Base-by-base conservation (phyloP, 2,888 invertebrate genomes). In the Dorcus hopei region DNA sequence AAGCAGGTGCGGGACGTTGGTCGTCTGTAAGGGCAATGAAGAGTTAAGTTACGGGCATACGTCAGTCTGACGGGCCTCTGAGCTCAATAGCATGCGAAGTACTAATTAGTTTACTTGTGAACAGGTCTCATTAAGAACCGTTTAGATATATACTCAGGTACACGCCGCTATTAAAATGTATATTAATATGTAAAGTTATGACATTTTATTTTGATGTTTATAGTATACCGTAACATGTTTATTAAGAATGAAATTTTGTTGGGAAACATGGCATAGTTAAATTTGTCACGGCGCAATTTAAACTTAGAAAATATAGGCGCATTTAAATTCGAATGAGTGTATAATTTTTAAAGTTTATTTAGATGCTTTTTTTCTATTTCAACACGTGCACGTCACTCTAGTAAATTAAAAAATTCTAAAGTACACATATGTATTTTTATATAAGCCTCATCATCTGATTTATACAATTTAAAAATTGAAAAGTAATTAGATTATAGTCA, bases 211-310 rank as follows among this genome's bases (percentile, higher is more conserved):
- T 55, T 55, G 59, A 56, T 55, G 55, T 56, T 59, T 56, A 59
- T 52, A 51, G 59, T 51, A 48, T 47, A 49, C 55, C 48, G 52
- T 38, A 52, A 55, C 59, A 59, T 59, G 52, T 59, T 59, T 59
- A 59, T 59, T 59, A 49, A 59, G 52, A 43, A 55, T 55, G 55
- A 59, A 59, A 59, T 59, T 59, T 59, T 59, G 59, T 59, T 59
- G 59, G 59, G 55, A 59, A 59, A 59, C 59, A 59, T 42, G 55
- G 49, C 33, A 52, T 52, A 51, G 52, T 59, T 59, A 55, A 55
- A 55, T 59, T 59, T 59, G 59, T 59, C 59, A 55, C 48, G 59
- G 49, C 47, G 52, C 52, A 43, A 48, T 54, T 59, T 59, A 55
- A 59, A 38, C 47, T 14, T 41, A 43, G 49, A 55, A 59, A 59